A percentile compares a stretch with the other conserved stretches of the same genome.
These are phyloP conservation scores for Crossaster papposus DNA, from an alignment of 53 echinoderm and acorn worm genomes.

Conservation along the genomic window DNA sequence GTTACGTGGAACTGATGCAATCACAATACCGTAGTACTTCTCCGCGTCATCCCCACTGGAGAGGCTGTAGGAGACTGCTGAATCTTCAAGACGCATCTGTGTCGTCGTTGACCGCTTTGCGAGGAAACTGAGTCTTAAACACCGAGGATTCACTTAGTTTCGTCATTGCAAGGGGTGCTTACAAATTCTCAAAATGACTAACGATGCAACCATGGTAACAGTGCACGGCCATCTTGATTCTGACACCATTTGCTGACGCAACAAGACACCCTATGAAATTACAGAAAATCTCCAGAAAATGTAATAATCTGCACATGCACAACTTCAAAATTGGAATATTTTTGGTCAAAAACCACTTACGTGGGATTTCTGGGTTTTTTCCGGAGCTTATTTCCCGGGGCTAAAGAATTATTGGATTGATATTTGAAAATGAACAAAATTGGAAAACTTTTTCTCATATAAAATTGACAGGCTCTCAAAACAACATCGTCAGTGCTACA, in stretches of 20 bases:
- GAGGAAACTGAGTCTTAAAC: not conserved
- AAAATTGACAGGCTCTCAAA: conserved; percentile 6
- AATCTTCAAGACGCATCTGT: not conserved
- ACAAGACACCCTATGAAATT: not conserved
- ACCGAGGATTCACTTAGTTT: not conserved
- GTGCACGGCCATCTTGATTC: not conserved
- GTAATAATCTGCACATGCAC: no score
- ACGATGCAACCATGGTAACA: not conserved
- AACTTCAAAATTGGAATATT: not conserved
- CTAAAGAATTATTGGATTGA: not conserved
- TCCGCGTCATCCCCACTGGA: not conserved
- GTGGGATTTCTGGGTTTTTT: not conserved
- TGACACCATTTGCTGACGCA: not conserved
- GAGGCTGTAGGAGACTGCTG: not conserved
- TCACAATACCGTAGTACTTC: not conserved
- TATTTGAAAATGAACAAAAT: not conserved
- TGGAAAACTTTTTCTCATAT: not conserved
- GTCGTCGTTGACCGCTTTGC: not conserved
- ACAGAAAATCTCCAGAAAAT: not conserved
- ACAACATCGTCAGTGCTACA: not conserved
- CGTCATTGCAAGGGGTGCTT: not conserved
- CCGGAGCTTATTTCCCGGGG: not conserved
- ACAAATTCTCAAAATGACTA: not conserved
- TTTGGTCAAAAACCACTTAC: not conserved
- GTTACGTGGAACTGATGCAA: not conserved